phyloP scores from a whole-genome alignment of 1,140 invertebrate species.

The Thaumetopoea pityocampa region DNA sequence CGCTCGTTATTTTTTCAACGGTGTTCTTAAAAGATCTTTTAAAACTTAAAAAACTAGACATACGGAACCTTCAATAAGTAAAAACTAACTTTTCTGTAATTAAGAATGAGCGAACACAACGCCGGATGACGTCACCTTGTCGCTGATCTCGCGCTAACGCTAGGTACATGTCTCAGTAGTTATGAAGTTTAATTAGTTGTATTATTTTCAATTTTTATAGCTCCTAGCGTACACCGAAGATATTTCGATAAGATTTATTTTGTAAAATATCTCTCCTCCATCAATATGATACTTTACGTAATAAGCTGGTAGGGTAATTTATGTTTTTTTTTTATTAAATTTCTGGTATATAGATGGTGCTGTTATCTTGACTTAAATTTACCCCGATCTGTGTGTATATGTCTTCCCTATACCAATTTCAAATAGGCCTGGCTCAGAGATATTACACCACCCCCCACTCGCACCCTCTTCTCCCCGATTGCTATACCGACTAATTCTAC shows the following conservation, averaged over 20 bases:
- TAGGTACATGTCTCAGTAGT: conserved; percentile 73
- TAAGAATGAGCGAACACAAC: conserved; percentile 23
- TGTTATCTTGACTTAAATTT: conserved; percentile 15
- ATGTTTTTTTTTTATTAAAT: conserved; percentile 5
- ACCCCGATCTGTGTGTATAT: conserved; percentile 29
- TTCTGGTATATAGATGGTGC: conserved; percentile 20
- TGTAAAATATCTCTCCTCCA: conserved; percentile 73
- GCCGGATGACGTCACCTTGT: conserved; percentile 58
- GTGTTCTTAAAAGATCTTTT: too few species aligned
- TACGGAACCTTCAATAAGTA: conserved; percentile 7
- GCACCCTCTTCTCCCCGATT: background rate
- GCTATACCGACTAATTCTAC: conserved; percentile 4
- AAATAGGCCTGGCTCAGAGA: conserved; percentile 30
- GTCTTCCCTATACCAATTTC: conserved; percentile 57
- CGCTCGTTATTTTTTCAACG: too few species aligned
- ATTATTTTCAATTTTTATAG: conserved; percentile 76
- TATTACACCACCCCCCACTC: conserved; percentile 14
- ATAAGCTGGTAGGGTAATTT: conserved; percentile 16
- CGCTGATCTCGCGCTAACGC: conserved; percentile 73
- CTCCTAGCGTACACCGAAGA: conserved; percentile 75
- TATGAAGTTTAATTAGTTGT: conserved; percentile 75
- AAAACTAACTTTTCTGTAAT: background rate
- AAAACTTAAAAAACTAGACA: conserved; percentile 5
- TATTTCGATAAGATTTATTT: conserved; percentile 75
- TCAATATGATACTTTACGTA: conserved; percentile 60